Percentiles rank a stretch among this genome's conserved stretches.
These are phyloP conservation scores for Ptilorrhoa leucosticta DNA, from an alignment of 2,113 vertebrate species.

Conservation along the genomic window DNA sequence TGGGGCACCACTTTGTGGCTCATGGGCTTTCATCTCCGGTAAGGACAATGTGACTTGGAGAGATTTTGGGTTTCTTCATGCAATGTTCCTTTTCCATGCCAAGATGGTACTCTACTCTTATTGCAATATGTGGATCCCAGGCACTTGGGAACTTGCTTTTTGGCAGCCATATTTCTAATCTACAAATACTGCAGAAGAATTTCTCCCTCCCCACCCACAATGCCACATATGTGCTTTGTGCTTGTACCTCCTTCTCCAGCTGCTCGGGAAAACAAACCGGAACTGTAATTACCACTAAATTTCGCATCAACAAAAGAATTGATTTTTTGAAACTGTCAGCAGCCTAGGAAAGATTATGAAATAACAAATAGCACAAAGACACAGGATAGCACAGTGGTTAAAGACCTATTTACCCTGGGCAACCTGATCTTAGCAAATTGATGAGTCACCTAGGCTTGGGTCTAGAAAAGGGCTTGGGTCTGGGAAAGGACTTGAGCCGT, in stretches of 20 bases:
- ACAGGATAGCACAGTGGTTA: not conserved
- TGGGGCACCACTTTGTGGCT: not conserved
- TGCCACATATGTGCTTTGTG: not conserved
- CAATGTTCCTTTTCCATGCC: not conserved
- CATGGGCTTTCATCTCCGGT: not conserved
- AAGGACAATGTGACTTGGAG: not conserved
- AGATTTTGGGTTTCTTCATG: not conserved
- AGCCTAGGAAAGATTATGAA: not conserved
- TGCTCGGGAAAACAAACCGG: not conserved
- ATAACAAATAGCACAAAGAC: not conserved
- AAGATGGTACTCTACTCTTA: not conserved
- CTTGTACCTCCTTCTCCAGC: not conserved
- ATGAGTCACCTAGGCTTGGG: not conserved
- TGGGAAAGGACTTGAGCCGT: not conserved
- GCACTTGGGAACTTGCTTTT: not conserved
- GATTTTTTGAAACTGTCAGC: not conserved
- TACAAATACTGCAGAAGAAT: not conserved
- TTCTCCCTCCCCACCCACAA: not conserved
- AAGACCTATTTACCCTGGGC: not conserved
- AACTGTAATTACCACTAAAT: not conserved
- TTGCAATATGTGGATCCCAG: not conserved
- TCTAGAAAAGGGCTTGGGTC: not conserved
- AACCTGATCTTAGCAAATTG: not conserved
- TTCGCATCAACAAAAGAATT: not conserved
- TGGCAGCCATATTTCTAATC: slow-evolving; percentile 8